These are phyloP conservation scores for Corythornis vintsioides DNA, from an alignment of 2,113 vertebrate genomes.

Conservation along the genomic window DNA sequence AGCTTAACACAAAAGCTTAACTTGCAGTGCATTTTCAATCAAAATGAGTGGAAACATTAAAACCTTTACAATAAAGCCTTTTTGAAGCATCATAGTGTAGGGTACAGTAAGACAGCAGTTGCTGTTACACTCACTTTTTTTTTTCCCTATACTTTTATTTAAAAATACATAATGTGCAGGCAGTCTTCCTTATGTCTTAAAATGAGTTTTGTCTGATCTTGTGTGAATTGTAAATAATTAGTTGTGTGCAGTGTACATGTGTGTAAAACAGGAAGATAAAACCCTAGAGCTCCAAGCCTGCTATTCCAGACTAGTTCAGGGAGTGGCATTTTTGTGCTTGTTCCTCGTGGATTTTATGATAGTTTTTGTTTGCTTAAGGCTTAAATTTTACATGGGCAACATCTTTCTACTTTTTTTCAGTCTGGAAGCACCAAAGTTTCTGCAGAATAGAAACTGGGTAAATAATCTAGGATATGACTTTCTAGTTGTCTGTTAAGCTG, in stretches of 20 bases:
- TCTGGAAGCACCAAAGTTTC: not conserved
- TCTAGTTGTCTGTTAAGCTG: not conserved
- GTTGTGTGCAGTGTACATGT: fast-evolving
- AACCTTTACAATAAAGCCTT: not conserved
- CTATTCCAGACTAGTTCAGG: not conserved
- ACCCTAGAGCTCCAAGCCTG: not conserved
- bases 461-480: not conserved
- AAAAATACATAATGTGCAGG: not conserved
- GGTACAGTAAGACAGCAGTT: not conserved
- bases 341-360: not conserved
- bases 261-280: not conserved
- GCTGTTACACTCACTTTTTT: not conserved
- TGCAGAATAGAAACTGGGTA: not conserved
- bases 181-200: not conserved
- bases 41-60: not conserved
- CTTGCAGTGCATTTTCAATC: not conserved
- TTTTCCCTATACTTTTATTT: not conserved
- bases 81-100: fast-evolving
- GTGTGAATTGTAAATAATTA: not conserved
- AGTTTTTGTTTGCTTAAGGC: not conserved
- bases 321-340: not conserved
- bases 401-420: not conserved
- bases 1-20: not conserved
- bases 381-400: not conserved
- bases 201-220: not conserved